These are phyloP conservation scores for Psilopogon haemacephalus DNA, from an alignment of 2,113 vertebrate species.

Conservation along the genomic window DNA sequence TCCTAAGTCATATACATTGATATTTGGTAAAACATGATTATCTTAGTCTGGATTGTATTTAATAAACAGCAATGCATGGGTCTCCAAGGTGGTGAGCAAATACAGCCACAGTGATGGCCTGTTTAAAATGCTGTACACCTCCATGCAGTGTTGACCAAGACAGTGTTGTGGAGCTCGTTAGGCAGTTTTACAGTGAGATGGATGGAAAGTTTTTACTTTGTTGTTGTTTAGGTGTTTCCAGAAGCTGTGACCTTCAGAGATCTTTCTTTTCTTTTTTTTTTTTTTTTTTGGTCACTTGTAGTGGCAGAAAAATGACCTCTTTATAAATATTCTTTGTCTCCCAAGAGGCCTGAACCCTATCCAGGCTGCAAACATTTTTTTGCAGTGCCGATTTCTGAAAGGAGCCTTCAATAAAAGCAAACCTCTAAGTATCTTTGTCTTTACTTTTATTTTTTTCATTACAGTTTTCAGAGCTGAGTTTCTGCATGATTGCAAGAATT, in stretches of 20 bases:
- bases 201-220: not conserved
- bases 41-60: not conserved
- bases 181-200: not conserved
- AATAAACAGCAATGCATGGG: not conserved
- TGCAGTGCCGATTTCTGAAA: slow-evolving; percentile 25
- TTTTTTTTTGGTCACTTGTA: not conserved
- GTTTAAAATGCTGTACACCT: not conserved
- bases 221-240: slow-evolving; percentile 44
- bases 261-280: not conserved
- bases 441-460: slow-evolving; percentile 51
- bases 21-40: not conserved
- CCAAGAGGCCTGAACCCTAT: slow-evolving; percentile 4
- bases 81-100: not conserved
- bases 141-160: not conserved
- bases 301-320: slow-evolving; percentile 28
- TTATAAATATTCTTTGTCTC: slow-evolving; percentile 21
- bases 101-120: not conserved
- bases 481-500: slow-evolving; percentile 33
- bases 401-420: slow-evolving; percentile 10
- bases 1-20: fast-evolving
- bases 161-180: not conserved
- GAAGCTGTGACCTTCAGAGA: not conserved
- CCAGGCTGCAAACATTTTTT: slow-evolving; percentile 22
- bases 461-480: slow-evolving; percentile 34
- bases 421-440: slow-evolving; percentile 47